Evolutionary conservation across 1,140 invertebrate genomes (phyloP).

Genomic region (Stegodyphus dumicola): DNA sequence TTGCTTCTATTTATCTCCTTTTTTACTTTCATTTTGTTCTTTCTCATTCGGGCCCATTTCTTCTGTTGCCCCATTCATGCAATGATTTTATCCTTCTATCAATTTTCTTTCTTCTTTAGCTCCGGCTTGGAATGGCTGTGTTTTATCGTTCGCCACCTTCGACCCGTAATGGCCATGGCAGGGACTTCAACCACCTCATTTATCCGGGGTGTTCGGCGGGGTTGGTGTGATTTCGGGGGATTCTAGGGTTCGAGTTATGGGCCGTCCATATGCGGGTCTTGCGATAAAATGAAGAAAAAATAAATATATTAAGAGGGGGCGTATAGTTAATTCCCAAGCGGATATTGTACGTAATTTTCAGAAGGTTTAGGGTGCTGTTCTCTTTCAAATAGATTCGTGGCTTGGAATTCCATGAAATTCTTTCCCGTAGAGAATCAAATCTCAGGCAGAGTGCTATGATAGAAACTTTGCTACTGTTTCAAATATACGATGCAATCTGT

Average conservation of each 20-base stretch:
- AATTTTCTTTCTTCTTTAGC: conserved; percentile 3
- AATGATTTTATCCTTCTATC: conserved; percentile 10
- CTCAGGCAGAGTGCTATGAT: too few species aligned
- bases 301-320: not conserved
- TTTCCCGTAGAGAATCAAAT: too few species aligned
- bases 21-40: not conserved
- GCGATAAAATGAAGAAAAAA: not conserved
- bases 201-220: not conserved
- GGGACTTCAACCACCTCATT: not conserved
- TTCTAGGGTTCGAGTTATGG: not conserved
- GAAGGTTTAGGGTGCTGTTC: too few species aligned
- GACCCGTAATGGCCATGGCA: not conserved
- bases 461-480: too few species aligned
- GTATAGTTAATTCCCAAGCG: too few species aligned
- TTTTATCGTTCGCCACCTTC: conserved; percentile 8
- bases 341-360: too few species aligned
- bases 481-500: too few species aligned
- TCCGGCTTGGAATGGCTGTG: not conserved
- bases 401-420: too few species aligned
- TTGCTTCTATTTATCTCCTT: conserved; percentile 8
- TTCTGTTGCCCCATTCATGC: conserved; percentile 4
- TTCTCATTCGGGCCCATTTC: not conserved
- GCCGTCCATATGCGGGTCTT: not conserved
- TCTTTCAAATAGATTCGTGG: too few species aligned
- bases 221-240: not conserved